A percentile compares a stretch with the other conserved stretches of the same genome.
These are phyloP conservation scores for Alentia gelatinosa DNA, from an alignment of 2,888 invertebrate genomes.

Conservation along the genomic window DNA sequence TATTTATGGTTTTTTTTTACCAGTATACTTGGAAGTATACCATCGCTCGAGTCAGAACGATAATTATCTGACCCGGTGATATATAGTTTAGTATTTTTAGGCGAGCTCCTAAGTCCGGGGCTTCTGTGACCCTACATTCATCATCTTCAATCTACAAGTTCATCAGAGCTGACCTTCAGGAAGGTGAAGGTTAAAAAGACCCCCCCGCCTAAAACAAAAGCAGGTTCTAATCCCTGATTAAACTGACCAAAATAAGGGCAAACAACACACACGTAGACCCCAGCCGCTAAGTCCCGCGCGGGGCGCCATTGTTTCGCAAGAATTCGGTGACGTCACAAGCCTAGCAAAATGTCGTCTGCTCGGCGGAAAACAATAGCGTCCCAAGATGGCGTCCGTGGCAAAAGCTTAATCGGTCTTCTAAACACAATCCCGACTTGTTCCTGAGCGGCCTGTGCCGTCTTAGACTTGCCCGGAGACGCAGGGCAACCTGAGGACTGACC, in stretches of 20 bases:
- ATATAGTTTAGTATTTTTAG: no score
- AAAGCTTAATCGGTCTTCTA: constrained; percentile 40
- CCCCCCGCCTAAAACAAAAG: background rate
- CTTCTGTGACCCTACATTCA: no score
- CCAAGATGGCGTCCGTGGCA: constrained; percentile 11
- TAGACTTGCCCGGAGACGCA: constrained; percentile 2
- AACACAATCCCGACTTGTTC: constrained; percentile 34
- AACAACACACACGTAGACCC: background rate
- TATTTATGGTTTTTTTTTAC: no score
- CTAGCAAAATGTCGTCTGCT: constrained; percentile 9
- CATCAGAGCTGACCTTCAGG: background rate
- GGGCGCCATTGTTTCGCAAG: constrained; percentile 13
- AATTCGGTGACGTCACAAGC: background rate
- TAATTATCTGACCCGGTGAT: no score
- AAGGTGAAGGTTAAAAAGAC: background rate
- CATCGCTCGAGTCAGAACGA: no score
- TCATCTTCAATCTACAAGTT: no score
- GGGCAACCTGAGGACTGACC: background rate
- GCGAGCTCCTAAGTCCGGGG: no score
- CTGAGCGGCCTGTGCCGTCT: background rate
- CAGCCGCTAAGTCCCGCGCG: background rate
- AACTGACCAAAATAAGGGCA: constrained; percentile 27
- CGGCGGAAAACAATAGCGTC: background rate
- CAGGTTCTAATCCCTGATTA: background rate
- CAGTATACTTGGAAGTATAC: no score